phyloP scores from a whole-genome alignment of 2,888 invertebrate genomes.

The Oscheius sp. region DNA sequence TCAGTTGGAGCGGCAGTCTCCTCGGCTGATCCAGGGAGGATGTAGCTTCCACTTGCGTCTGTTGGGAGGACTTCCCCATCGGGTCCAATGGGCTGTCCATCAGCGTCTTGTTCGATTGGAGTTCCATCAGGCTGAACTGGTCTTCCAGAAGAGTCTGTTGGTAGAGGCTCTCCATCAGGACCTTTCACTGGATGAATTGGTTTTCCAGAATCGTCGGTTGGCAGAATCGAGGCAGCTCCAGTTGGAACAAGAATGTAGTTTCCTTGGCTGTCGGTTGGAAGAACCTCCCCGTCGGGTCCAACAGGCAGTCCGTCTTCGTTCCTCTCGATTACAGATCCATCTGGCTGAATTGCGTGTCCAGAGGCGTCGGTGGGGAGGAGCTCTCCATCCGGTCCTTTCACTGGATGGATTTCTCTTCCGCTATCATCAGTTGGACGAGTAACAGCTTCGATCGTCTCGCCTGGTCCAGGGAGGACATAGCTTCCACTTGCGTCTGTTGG shows the following conservation, averaged over 20 bases:
- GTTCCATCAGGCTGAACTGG: slow-evolving; percentile 33
- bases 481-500: slow-evolving; percentile 49
- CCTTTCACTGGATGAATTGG: slow-evolving; percentile 39
- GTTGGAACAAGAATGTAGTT: slow-evolving; percentile 28
- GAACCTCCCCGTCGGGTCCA: slow-evolving; percentile 46
- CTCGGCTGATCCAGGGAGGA: slow-evolving; percentile 43
- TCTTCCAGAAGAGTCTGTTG: slow-evolving; percentile 33
- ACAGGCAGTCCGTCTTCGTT: too few relatives aligned
- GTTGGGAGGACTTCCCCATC: slow-evolving; percentile 41
- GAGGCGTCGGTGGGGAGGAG: slow-evolving; percentile 12
- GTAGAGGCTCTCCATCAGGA: slow-evolving; percentile 32
- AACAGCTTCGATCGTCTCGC: neutral
- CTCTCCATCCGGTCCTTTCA: neutral
- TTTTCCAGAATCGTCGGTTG: slow-evolving; percentile 47
- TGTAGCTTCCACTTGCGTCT: slow-evolving; percentile 31
- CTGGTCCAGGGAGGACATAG: slow-evolving; percentile 43
- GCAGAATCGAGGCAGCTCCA: slow-evolving; percentile 30
- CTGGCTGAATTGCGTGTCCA: too few relatives aligned
- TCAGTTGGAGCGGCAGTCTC: slow-evolving; percentile 38
- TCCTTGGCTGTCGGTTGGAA: slow-evolving; percentile 25
- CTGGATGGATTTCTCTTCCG: slow-evolving; percentile 37
- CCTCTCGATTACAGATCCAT: too few relatives aligned
- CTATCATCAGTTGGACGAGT: slow-evolving; percentile 20
- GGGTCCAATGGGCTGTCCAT: slow-evolving; percentile 42
- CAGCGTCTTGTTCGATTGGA: slow-evolving; percentile 37